Conservation (phyloP, 92 coral and sea anemone species). For the Phenganax marumi region DNA sequence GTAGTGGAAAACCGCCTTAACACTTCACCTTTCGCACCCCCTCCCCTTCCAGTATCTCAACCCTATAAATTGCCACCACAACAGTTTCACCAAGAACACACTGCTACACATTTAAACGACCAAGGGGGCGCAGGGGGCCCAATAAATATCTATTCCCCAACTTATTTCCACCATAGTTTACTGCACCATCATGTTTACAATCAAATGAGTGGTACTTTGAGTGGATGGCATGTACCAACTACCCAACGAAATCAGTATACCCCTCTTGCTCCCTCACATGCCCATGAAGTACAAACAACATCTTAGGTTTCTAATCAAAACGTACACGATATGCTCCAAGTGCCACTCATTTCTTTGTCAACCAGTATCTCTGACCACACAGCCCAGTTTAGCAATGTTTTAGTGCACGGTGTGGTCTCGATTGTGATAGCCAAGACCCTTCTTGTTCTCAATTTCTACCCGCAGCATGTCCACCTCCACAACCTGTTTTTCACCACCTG, state of each 20-base stretch:
- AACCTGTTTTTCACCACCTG: background rate
- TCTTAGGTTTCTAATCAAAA: background rate
- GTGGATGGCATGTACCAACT: background rate
- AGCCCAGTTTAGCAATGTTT: too few relatives aligned
- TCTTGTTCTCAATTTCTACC: background rate
- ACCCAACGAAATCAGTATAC: background rate
- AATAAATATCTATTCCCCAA: background rate
- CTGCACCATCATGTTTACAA: background rate
- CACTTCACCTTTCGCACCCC: background rate
- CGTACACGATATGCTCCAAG: background rate
- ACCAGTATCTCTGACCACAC: background rate
- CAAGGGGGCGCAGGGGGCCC: slow-evolving; percentile 1
- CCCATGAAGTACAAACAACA: background rate
- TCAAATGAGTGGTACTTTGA: slow-evolving; percentile 2
- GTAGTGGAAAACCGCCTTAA: too few relatives aligned
- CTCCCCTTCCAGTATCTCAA: background rate
- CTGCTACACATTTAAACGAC: slow-evolving; percentile 7
- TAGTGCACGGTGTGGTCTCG: background rate
- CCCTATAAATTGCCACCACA: background rate
- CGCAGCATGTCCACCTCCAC: background rate
- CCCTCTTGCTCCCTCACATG: background rate
- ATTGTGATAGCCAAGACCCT: too few relatives aligned
- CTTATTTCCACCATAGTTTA: background rate
- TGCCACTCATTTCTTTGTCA: background rate
- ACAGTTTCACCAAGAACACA: background rate